phyloP scores from a whole-genome alignment of 1,140 invertebrate species.

The Euwallacea similis region DNA sequence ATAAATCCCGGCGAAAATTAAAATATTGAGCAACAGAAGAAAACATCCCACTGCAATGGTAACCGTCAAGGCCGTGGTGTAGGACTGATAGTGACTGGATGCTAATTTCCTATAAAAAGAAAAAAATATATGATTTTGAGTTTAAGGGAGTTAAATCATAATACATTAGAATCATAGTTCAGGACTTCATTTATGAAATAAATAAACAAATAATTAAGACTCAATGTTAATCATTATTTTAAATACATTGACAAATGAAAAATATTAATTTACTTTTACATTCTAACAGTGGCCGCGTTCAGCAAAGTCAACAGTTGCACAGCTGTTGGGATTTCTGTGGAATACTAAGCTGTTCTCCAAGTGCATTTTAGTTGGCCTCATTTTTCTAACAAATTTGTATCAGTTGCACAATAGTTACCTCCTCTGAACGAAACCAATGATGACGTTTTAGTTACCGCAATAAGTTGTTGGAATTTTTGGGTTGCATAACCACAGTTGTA shows the following conservation, averaged over 20 bases:
- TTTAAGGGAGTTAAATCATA: neutral
- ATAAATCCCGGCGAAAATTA: slow-evolving; percentile 94
- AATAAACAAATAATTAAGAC: neutral
- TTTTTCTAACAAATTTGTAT: too few relatives aligned
- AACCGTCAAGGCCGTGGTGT: slow-evolving; percentile 87
- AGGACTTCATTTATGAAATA: too few relatives aligned
- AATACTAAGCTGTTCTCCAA: too few relatives aligned
- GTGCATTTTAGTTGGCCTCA: too few relatives aligned
- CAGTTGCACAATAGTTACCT: too few relatives aligned
- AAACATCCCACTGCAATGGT: slow-evolving; percentile 92
- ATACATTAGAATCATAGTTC: too few relatives aligned
- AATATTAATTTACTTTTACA: too few relatives aligned
- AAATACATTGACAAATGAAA: too few relatives aligned
- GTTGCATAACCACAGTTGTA: slow-evolving; percentile 55
- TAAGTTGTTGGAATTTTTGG: slow-evolving; percentile 65
- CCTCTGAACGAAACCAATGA: neutral
- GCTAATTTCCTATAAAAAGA: slow-evolving; percentile 63
- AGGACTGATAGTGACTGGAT: slow-evolving; percentile 80
- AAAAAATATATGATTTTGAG: slow-evolving; percentile 1
- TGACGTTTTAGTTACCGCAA: slow-evolving; percentile 48
- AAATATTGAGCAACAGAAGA: slow-evolving; percentile 83
- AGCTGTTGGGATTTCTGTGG: too few relatives aligned
- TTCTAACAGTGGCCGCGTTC: neutral
- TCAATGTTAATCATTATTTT: too few relatives aligned
- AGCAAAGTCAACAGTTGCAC: neutral